phyloP scores from a whole-genome alignment of 2,888 invertebrate species.

The Mythimna albipuncta region DNA sequence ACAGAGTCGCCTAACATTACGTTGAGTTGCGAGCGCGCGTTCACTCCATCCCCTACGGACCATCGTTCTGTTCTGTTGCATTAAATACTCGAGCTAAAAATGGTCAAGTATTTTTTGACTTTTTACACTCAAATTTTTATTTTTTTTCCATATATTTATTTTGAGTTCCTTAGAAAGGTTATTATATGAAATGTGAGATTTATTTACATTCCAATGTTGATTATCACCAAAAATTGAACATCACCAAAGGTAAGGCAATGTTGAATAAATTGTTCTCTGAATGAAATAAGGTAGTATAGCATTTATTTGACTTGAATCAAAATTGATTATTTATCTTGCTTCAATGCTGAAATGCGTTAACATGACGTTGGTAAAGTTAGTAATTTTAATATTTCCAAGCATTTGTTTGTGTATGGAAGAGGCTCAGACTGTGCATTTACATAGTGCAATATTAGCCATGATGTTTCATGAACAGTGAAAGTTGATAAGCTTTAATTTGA shows the following conservation, averaged over 20 bases:
- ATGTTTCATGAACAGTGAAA: slow-evolving; percentile 64
- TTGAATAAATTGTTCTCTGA: slow-evolving; percentile 82
- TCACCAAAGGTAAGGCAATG: slow-evolving; percentile 89
- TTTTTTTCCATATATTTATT: slow-evolving; percentile 78
- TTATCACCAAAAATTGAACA: slow-evolving; percentile 83
- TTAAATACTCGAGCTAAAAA: slow-evolving; percentile 89
- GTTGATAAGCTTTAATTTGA: slow-evolving; percentile 80
- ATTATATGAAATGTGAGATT: slow-evolving; percentile 82
- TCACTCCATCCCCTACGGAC: slow-evolving; percentile 75
- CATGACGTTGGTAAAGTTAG: slow-evolving; percentile 68
- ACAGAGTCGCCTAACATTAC: slow-evolving; percentile 64
- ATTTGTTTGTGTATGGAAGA: slow-evolving; percentile 63
- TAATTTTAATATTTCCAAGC: slow-evolving; percentile 46
- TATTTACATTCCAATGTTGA: slow-evolving; percentile 87
- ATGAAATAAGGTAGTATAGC: slow-evolving; percentile 90
- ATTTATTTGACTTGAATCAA: slow-evolving; percentile 89
- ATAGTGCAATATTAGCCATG: slow-evolving; percentile 73
- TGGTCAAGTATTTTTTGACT: slow-evolving; percentile 91
- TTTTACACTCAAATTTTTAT: slow-evolving; percentile 91
- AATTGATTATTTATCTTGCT: slow-evolving; percentile 75
- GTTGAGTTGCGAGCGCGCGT: slow-evolving; percentile 73
- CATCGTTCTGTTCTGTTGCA: slow-evolving; percentile 87
- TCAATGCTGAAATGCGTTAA: slow-evolving; percentile 71
- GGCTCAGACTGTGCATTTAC: slow-evolving; percentile 68
- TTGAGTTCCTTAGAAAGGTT: slow-evolving; percentile 81